Percentiles rank a stretch among this genome's conserved stretches.
Evolutionary conservation across 2,888 invertebrate genomes (phyloP).

Genomic region (Branchellion lobata): DNA sequence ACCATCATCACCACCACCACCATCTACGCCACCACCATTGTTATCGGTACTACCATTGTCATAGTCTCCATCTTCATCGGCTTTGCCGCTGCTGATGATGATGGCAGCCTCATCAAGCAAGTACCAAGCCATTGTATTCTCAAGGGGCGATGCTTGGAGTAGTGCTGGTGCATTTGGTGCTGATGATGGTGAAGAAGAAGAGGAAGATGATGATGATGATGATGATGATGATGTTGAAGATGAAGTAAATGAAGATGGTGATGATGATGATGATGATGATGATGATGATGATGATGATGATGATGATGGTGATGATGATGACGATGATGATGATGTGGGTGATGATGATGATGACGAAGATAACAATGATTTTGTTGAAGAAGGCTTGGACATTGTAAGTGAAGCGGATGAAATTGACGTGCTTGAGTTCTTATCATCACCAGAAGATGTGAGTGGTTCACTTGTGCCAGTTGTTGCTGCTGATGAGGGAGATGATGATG

Average conservation of each 20-base stretch:
- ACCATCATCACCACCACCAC: no score
- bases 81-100: neutral
- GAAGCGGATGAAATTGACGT: neutral
- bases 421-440: neutral
- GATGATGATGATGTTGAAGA: neutral
- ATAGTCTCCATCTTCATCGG: neutral
- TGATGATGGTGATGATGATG: neutral
- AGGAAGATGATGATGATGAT: constrained; percentile 4
- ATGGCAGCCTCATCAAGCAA: neutral
- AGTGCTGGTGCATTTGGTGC: neutral
- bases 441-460: neutral
- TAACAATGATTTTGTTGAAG: no score
- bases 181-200: neutral
- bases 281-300: neutral
- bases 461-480: no score
- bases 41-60: no score
- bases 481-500: no score
- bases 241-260: neutral
- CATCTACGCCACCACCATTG: no score
- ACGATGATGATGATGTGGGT: neutral
- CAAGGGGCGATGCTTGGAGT: neutral
- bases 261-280: neutral
- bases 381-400: no score
- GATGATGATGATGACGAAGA: no score
- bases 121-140: neutral